Base-by-base conservation (phyloP, 64 coral and sea anemone species). In the Actinia equina region DNA sequence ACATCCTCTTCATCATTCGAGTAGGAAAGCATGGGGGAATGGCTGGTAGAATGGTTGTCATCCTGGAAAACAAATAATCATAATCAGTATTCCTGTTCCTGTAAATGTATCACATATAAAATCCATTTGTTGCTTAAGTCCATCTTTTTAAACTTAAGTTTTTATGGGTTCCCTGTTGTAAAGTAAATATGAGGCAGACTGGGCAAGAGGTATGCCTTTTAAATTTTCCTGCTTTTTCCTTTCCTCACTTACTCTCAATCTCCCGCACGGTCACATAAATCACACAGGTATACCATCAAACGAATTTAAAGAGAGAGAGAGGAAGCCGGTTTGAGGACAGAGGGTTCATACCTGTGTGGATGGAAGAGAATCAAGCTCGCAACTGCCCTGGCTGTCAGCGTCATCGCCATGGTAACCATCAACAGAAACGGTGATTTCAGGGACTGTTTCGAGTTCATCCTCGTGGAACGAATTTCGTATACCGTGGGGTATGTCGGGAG, bases 381-480 rank as follows among this genome's bases (percentile, higher is more conserved):
- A 93, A 49, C 88, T 93, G 1, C 84, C 82, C 57, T 67, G 88
- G 22, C 91, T 93, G 18, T 59, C 80, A 41, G 25, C 80, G 45
- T 46, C 86, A 5, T 74, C 25, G 23, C 15, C 67, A 44, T 78
- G 6, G 26, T 92, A 70, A 51, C 59, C 86, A 18, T 93, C 84
- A 77, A 65, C 63, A 77, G 91, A 85, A 3, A 91, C 14, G 20
- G 88, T 86, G 81, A 90, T 87, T 79, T 96, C 94, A 53, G 94
- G 91, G 61, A 90, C 88, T 85, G 88, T 52, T 17, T 74, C 74
- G 4, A 96, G 52, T 57, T 90, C 91, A 11, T 84, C 80, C 17
- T 96, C 91, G 51, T 90, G 88, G 20, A 93, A 96, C 11, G 94
- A 93, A 27, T 92, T 85, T 79, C 90, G 83, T 81, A 85, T 91